Percentiles rank a stretch among this genome's conserved stretches.
Conservation (phyloP, 2,888 invertebrate genomes). For the Cataglyphis livida region DNA sequence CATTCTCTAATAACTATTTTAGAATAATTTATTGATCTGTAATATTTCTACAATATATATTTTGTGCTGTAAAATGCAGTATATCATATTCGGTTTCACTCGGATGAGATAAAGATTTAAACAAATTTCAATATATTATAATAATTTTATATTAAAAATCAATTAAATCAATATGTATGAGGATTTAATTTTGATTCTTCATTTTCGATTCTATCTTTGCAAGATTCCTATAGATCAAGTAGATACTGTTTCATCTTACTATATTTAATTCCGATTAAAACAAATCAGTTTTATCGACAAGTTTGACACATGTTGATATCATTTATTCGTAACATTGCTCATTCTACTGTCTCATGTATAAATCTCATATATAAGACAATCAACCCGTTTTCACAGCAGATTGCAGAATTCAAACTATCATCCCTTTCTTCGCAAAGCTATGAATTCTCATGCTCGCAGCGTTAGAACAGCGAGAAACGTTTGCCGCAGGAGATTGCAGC, state of each 20-base stretch:
- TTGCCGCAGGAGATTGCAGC: slow-evolving; percentile 62
- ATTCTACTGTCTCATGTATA: not conserved
- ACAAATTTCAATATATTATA: slow-evolving; percentile 8
- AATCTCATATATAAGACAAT: not conserved
- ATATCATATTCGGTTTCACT: not conserved
- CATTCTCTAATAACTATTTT: slow-evolving; percentile 63
- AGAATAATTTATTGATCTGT: slow-evolving; percentile 67
- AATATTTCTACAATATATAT: slow-evolving; percentile 2
- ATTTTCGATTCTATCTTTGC: not conserved
- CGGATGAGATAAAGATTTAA: not conserved
- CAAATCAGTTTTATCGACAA: not conserved
- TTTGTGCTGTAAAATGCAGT: slow-evolving; percentile 1
- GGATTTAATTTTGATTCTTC: not conserved
- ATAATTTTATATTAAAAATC: not conserved
- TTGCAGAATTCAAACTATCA: slow-evolving; percentile 4
- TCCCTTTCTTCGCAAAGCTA: not conserved
- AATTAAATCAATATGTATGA: not conserved
- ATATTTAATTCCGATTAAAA: not conserved
- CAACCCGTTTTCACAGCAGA: not conserved
- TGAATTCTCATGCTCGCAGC: slow-evolving; percentile 34
- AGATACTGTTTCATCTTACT: not conserved
- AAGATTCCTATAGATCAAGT: not conserved
- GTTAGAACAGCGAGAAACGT: slow-evolving; percentile 41
- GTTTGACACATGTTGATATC: not conserved
- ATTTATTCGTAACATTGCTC: not conserved